A percentile compares a stretch with the other conserved stretches of the same genome.
Conservation (phyloP, 1,140 invertebrate species). For the Drosophila nigromelanica region DNA sequence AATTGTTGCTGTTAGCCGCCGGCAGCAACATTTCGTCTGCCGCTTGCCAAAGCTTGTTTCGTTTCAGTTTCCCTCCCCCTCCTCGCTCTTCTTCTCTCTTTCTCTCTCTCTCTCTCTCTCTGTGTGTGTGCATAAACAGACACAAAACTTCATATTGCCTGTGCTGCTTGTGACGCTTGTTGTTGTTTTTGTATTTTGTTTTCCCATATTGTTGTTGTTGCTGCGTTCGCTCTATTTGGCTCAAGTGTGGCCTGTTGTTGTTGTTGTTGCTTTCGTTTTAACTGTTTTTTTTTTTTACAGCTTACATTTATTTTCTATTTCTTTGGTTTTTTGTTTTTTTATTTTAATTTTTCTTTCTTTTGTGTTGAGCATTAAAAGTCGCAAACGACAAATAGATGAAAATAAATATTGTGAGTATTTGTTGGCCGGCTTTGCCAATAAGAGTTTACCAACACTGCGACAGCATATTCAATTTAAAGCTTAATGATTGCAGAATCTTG, state of each 20-base stretch:
- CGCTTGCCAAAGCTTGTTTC: slow-evolving; percentile 41
- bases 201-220: slow-evolving; percentile 41
- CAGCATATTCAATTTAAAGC: too few species aligned
- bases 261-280: slow-evolving; percentile 41
- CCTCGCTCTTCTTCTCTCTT: background rate
- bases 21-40: slow-evolving; percentile 37
- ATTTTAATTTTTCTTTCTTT: slow-evolving; percentile 1
- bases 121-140: slow-evolving; percentile 16
- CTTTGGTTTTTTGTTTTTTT: slow-evolving; percentile 5
- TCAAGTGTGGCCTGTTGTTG: slow-evolving; percentile 33
- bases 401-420: slow-evolving; percentile 30
- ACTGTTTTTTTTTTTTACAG: slow-evolving; percentile 40
- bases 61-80: slow-evolving; percentile 3
- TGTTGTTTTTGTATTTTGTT: slow-evolving; percentile 37
- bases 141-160: slow-evolving; percentile 38
- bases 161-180: background rate
- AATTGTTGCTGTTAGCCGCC: slow-evolving; percentile 39
- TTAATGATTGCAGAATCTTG: too few species aligned
- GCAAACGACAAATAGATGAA: slow-evolving; percentile 34
- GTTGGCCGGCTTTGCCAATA: background rate
- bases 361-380: slow-evolving; percentile 21
- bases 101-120: background rate
- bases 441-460: slow-evolving; percentile 12
- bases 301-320: slow-evolving; percentile 45
- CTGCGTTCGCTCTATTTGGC: slow-evolving; percentile 47